Conservation (phyloP, 2,113 vertebrate genomes). For the Xenopus laevis region DNA sequence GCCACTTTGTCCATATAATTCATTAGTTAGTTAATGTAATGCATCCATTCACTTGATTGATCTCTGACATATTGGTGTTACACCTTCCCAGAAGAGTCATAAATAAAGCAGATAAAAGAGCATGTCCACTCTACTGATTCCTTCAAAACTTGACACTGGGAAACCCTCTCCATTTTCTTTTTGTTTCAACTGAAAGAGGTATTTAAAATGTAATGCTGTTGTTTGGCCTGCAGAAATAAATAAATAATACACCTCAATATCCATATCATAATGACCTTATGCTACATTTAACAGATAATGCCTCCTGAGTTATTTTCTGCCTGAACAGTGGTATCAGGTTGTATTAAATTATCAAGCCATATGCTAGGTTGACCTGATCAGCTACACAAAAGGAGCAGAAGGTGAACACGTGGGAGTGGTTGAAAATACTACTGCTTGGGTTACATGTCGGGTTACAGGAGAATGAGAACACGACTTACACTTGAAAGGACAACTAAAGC, state of each 20-base stretch:
- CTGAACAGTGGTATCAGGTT: slow-evolving; percentile 20
- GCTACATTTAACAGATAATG: slow-evolving; percentile 5
- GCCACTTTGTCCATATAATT: too few species aligned
- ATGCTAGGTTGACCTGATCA: slow-evolving; percentile 26
- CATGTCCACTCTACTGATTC: neutral
- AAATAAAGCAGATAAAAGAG: neutral
- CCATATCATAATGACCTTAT: slow-evolving; percentile 8
- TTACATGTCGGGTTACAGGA: slow-evolving; percentile 7
- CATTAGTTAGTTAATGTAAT: too few species aligned
- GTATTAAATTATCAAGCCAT: slow-evolving; percentile 30
- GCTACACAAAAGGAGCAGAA: slow-evolving; percentile 8
- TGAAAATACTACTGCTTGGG: neutral
- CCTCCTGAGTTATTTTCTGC: neutral
- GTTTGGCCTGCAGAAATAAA: neutral
- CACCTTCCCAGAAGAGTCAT: slow-evolving; percentile 15
- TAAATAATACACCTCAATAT: neutral
- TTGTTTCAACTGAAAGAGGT: neutral
- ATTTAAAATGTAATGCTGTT: neutral
- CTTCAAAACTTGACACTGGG: neutral
- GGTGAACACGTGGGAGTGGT: slow-evolving; percentile 22
- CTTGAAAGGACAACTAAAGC: neutral
- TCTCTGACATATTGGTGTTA: neutral
- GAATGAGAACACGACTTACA: neutral
- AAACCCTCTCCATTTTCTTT: neutral
- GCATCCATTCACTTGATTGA: neutral